Conservation (phyloP, 2,797 vertebrate genomes). For the Pygocentrus nattereri region DNA sequence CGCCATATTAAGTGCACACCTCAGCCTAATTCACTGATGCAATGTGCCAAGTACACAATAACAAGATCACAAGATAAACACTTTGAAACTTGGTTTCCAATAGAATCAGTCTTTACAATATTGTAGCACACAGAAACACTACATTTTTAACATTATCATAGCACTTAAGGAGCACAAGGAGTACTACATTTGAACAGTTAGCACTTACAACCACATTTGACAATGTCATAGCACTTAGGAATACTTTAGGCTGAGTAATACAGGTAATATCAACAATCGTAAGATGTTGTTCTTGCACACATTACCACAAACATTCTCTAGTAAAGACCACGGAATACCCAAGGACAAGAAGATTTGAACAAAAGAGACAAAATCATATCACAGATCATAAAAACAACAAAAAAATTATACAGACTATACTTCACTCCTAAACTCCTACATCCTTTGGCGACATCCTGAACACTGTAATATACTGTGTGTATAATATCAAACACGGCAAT, state of each 20-base stretch:
- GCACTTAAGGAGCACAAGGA: background rate
- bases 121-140: background rate
- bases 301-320: background rate
- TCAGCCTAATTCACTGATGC: background rate
- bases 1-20: background rate
- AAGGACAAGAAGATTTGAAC: background rate
- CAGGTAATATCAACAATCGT: background rate
- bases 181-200: too few relatives aligned
- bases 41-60: background rate
- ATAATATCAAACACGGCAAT: background rate
- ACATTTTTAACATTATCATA: background rate
- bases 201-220: background rate
- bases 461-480: background rate
- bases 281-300: background rate
- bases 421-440: background rate
- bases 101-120: conserved; percentile 9
- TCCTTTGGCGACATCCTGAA: background rate
- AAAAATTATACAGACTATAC: background rate
- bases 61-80: conserved; percentile 15
- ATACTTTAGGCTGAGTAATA: background rate
- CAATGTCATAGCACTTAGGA: background rate
- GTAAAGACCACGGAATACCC: background rate
- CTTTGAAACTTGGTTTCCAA: background rate
- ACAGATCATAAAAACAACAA: background rate
- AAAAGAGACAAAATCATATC: background rate